Conservation (phyloP, 2,888 invertebrate species). For the Bruchidius siliquastri region DNA sequence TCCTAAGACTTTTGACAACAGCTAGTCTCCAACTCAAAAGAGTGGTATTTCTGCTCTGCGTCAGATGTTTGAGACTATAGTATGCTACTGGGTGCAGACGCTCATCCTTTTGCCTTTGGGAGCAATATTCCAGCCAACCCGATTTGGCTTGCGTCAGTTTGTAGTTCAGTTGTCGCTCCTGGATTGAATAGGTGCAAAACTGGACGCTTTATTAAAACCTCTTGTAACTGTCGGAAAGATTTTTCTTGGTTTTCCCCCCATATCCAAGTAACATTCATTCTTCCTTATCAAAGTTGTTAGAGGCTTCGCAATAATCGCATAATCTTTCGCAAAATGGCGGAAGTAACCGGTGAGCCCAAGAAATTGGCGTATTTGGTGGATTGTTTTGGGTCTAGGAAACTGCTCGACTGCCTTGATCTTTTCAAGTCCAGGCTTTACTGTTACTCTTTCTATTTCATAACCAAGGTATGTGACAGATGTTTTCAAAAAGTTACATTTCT, state of each 20-base stretch:
- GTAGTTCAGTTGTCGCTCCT: conserved; percentile 26
- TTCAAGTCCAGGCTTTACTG: conserved; percentile 23
- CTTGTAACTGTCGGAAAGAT: conserved; percentile 17
- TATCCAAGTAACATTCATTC: conserved; percentile 24
- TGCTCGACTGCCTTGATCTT: no score
- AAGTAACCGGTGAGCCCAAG: no score
- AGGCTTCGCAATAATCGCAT: no score
- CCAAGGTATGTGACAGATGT: no score
- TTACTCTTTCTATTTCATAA: conserved; percentile 18
- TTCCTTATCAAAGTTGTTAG: no score
- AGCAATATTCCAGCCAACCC: conserved; percentile 32
- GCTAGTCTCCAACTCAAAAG: conserved; percentile 42
- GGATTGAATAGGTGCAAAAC: conserved; percentile 23
- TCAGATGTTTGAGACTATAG: conserved; percentile 33
- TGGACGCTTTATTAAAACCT: conserved; percentile 12
- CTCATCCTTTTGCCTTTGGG: conserved; percentile 23
- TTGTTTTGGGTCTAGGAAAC: no score
- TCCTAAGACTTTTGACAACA: conserved; percentile 32
- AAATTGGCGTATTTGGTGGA: no score
- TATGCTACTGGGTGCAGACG: conserved; percentile 31
- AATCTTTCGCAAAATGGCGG: no score
- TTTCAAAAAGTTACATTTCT: no score
- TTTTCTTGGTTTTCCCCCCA: conserved; percentile 15
- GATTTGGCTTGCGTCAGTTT: conserved; percentile 29
- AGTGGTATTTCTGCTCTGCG: conserved; percentile 35